phyloP scores from a whole-genome alignment of 1,140 invertebrate species.

The Archegozetes longisetosus region DNA sequence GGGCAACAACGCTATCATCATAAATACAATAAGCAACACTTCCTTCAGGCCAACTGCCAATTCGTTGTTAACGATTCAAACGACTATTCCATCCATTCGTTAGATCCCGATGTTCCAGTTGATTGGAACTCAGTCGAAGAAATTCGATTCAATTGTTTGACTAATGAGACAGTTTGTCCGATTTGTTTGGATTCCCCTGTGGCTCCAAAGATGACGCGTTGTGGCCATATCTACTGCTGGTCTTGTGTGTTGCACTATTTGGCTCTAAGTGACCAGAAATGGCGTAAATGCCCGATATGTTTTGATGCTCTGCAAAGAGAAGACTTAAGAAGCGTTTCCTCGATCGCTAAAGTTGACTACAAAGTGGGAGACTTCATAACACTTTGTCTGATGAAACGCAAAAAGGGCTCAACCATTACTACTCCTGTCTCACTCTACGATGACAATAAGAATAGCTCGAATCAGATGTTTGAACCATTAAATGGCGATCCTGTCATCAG shows the following conservation, averaged over 20 bases:
- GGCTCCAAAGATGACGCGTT: conserved; percentile 77
- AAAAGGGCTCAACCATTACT: conserved; percentile 55
- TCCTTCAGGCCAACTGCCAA: conserved; percentile 85
- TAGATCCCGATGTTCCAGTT: conserved; percentile 70
- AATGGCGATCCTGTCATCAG: conserved; percentile 2
- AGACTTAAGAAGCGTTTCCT: conserved; percentile 59
- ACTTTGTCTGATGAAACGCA: conserved; percentile 69
- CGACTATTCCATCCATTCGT: conserved; percentile 55
- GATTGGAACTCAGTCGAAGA: conserved; percentile 51
- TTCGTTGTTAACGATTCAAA: conserved; percentile 68
- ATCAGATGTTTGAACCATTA: background rate
- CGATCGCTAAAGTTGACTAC: conserved; percentile 24
- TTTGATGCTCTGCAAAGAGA: conserved; percentile 52
- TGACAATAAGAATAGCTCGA: conserved; percentile 18
- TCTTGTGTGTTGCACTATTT: conserved; percentile 85
- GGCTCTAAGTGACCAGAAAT: conserved; percentile 55
- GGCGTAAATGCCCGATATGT: conserved; percentile 73
- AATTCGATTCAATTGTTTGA: conserved; percentile 12
- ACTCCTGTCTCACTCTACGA: conserved; percentile 36
- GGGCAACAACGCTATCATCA: conserved; percentile 18
- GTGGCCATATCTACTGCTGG: conserved; percentile 93
- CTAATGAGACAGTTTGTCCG: conserved; percentile 42
- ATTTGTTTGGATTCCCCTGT: conserved; percentile 71
- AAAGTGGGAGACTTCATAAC: conserved; percentile 53
- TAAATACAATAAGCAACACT: conserved; percentile 79